These are phyloP conservation scores for Clepsis dumicolana DNA, from an alignment of 2,888 invertebrate genomes.

Conservation along the genomic window DNA sequence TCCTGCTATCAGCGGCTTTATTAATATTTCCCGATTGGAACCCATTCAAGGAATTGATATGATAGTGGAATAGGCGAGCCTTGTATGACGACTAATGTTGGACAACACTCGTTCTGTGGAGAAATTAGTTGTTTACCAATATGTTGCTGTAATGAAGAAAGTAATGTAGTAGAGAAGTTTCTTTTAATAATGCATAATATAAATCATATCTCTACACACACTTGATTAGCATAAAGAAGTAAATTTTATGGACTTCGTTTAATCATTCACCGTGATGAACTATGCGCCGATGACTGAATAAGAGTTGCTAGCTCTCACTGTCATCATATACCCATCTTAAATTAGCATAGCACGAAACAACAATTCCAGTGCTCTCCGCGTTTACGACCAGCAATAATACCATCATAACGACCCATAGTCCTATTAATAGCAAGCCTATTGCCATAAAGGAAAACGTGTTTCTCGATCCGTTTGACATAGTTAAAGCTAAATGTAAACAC, in stretches of 20 bases:
- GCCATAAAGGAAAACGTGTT: constrained; percentile 39
- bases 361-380: constrained; percentile 5
- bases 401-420: constrained; percentile 22
- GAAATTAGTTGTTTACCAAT: background rate
- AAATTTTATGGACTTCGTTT: background rate
- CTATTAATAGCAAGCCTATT: constrained; percentile 23
- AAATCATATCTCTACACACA: too few species aligned
- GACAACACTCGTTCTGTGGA: background rate
- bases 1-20: constrained; percentile 2
- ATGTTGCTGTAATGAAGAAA: background rate
- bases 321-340: constrained; percentile 4
- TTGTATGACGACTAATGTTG: background rate
- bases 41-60: constrained; percentile 13
- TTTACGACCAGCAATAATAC: constrained; percentile 20
- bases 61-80: background rate
- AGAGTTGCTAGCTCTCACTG: background rate
- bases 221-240: too few species aligned
- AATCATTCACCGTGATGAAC: background rate
- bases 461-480: constrained; percentile 36
- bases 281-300: background rate
- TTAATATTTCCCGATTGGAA: constrained; percentile 3
- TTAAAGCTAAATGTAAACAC: constrained; percentile 43
- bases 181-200: background rate
- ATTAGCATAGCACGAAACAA: constrained; percentile 6
- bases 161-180: background rate